phyloP scores from a whole-genome alignment of 2,888 invertebrate species.

The Cosmopolites sordidus region DNA sequence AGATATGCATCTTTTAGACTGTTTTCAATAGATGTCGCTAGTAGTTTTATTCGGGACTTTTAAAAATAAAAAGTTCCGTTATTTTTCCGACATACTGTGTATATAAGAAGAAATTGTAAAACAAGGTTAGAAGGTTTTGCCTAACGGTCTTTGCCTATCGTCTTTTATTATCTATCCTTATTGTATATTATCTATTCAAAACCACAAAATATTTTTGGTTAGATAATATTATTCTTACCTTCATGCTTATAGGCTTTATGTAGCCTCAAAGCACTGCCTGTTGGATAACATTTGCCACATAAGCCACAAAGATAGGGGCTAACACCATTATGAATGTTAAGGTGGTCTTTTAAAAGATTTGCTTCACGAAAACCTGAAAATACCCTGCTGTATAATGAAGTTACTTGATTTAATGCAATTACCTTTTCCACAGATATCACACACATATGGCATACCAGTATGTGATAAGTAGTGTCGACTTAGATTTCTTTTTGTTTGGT shows the following conservation, averaged over 20 bases:
- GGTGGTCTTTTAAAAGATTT: conserved; percentile 11
- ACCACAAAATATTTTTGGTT: too few relatives aligned
- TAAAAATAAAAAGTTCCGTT: too few relatives aligned
- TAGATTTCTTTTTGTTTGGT: conserved; percentile 6
- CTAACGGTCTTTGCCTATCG: too few relatives aligned
- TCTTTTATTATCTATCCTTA: too few relatives aligned
- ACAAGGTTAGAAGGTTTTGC: too few relatives aligned
- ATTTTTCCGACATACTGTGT: too few relatives aligned
- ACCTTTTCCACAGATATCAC: conserved; percentile 10
- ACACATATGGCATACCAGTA: conserved; percentile 5
- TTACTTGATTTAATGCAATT: background rate
- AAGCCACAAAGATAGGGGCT: conserved; percentile 4
- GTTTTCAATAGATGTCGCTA: too few relatives aligned
- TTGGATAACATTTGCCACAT: conserved; percentile 7
- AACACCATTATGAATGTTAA: conserved; percentile 7
- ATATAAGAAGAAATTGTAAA: too few relatives aligned
- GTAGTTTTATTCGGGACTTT: too few relatives aligned
- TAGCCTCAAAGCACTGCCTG: conserved; percentile 5
- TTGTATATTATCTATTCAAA: too few relatives aligned
- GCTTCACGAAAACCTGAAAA: conserved; percentile 10
- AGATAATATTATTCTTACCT: conserved; percentile 3
- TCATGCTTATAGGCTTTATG: conserved; percentile 8
- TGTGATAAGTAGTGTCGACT: conserved; percentile 6
- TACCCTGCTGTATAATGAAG: background rate
- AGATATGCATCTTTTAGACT: too few relatives aligned